Evolutionary conservation across 2,113 vertebrate genomes (phyloP).

Genomic region (Solenodon paradoxus): DNA sequence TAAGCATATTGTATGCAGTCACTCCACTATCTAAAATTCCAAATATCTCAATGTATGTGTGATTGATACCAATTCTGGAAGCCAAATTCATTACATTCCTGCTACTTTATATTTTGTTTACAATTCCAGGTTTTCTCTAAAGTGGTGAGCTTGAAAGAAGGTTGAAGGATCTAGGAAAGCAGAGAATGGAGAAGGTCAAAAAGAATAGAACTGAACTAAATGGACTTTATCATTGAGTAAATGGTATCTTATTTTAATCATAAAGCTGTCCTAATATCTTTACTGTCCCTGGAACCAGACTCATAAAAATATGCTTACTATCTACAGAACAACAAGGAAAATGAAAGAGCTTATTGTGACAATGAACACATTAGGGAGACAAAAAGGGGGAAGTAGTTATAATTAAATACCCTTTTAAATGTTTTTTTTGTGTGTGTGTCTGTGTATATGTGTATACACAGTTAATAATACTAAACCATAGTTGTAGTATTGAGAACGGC

Average conservation of each 20-base stretch:
- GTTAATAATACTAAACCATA: not conserved
- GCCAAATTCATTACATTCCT: not conserved
- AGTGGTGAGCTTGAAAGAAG: not conserved
- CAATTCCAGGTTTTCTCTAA: not conserved
- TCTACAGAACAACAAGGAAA: not conserved
- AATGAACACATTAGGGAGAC: not conserved
- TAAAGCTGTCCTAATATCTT: slow-evolving; percentile 5
- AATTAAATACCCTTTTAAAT: slow-evolving; percentile 37
- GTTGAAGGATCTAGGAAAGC: not conserved
- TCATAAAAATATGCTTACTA: slow-evolving; percentile 15
- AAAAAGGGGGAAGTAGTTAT: not conserved
- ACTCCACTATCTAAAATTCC: not conserved
- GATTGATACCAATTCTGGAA: not conserved
- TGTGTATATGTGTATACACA: not conserved
- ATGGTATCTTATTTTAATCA: slow-evolving; percentile 6
- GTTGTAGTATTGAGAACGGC: not conserved
- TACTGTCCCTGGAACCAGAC: slow-evolving; percentile 23
- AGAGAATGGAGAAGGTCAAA: not conserved
- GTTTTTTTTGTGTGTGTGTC: not conserved
- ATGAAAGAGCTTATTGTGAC: not conserved
- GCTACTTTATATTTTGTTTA: not conserved
- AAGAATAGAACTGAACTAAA: not conserved
- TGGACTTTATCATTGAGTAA: not conserved
- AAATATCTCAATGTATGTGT: not conserved
- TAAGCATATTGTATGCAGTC: not conserved